Evolutionary conservation across 2,888 invertebrate genomes (phyloP).

Genomic region (Stramonita haemastoma): DNA sequence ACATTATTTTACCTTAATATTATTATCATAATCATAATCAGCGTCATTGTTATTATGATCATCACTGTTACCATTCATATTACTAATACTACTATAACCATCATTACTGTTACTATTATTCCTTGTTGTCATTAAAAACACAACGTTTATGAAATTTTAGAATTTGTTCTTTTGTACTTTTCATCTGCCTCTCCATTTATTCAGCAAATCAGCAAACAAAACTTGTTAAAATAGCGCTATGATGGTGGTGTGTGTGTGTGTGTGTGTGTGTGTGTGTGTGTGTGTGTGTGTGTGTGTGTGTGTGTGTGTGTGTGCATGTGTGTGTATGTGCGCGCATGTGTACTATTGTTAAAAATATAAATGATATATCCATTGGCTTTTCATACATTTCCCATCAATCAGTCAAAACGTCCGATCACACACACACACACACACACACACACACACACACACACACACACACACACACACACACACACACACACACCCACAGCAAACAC

Average conservation of each 20-base stretch:
- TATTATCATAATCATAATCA: neutral
- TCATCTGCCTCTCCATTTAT: neutral
- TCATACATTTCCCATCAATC: neutral
- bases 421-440: slow-evolving; percentile 12
- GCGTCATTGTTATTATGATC: neutral
- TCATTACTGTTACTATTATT: neutral
- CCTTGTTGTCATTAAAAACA: neutral
- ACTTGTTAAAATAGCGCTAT: neutral
- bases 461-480: slow-evolving; percentile 6
- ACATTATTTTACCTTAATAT: neutral
- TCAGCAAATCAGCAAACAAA: neutral
- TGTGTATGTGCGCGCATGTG: neutral
- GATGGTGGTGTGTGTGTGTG: neutral
- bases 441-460: slow-evolving; percentile 17
- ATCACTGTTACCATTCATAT: neutral
- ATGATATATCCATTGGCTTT: neutral
- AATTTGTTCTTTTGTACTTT: neutral
- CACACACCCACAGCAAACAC: neutral
- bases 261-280: neutral
- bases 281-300: neutral
- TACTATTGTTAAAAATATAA: neutral
- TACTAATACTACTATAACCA: neutral
- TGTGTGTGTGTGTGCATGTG: neutral
- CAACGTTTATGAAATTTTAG: neutral
- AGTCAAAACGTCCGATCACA: neutral